Evolutionary conservation across 2,888 invertebrate genomes (phyloP), one percentile per base, ranked within the genome.

Genomic region (Synergus gifuensis): DNA sequence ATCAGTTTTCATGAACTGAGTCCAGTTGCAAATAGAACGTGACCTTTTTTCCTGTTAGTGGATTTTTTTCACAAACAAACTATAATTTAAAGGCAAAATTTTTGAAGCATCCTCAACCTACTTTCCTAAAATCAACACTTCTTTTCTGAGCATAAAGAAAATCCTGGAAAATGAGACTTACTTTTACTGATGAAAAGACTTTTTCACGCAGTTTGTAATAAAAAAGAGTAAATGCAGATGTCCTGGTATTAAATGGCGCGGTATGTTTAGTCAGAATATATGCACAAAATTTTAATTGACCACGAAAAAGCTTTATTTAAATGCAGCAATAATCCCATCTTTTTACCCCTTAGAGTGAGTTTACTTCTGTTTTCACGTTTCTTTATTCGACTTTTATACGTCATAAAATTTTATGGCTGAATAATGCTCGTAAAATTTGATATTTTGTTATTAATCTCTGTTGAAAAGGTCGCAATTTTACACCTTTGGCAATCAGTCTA

Each of bases 51-150:
- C n/a, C 16, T 49, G 7, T 54, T 9, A 69, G 36, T 49, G 8
- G n/a, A n/a, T 9, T 11, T 62, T 62, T 28, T 62, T 62, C 1
- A 62, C 62, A 64, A 42, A 42, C 8, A 54, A 8, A 54, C 54
- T 54, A 9, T n/a, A 9, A n/a, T 54, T n/a, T 54, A 66, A 42
- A 66, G 16, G 66, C 9, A 66, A 11, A 40, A 66, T 40, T 73
- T 54, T 73, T 36, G 49, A n/a, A 67, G 67, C 40, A 36, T 73
- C 73, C 73, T 73, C 73, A 73, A 73, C 73, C 73, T 36, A 73
- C 28, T 73, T 73, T 46, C 36, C 54, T 36, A 54, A 54, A 54
- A 73, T 73, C 54, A 73, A 73, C 49, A 73, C 18, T 54, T 22
- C n/a, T n/a, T 73, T 54, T 54, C n/a, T 36, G 54, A 54, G 11